A percentile compares a stretch with the other conserved stretches of the same genome.
phyloP scores from a whole-genome alignment of 2,888 invertebrate species.

The Phania funesta region DNA sequence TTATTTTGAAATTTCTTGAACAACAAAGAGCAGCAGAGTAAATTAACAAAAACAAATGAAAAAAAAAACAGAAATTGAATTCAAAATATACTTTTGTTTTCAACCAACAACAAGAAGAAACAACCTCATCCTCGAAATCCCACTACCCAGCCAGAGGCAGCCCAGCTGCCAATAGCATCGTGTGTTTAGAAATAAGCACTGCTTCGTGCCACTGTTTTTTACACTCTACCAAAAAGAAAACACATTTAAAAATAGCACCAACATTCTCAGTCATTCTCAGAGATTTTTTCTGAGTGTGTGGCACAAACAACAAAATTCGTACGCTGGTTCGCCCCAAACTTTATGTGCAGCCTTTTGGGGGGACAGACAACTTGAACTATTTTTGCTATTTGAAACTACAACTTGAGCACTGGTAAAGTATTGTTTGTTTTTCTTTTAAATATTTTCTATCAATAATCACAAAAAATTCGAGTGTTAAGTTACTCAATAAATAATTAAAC shows the following conservation, averaged over 20 bases:
- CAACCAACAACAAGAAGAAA: constrained; percentile 12
- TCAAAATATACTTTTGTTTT: constrained; percentile 56
- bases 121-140: constrained; percentile 22
- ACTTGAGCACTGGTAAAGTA: constrained; percentile 58
- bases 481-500: too few relatives aligned
- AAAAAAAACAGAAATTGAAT: constrained; percentile 38
- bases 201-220: constrained; percentile 55
- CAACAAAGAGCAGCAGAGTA: constrained; percentile 20
- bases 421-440: constrained; percentile 8
- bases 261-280: constrained; percentile 40
- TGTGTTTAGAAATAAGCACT: constrained; percentile 60
- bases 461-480: not conserved
- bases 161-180: constrained; percentile 35
- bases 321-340: not conserved
- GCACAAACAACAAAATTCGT: constrained; percentile 9
- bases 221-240: constrained; percentile 1
- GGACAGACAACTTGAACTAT: constrained; percentile 9
- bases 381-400: constrained; percentile 43
- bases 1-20: constrained; percentile 50
- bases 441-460: not conserved
- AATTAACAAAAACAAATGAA: constrained; percentile 1
- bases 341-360: constrained; percentile 37
- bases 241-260: constrained; percentile 54
- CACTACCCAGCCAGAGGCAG: constrained; percentile 15
- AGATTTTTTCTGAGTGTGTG: constrained; percentile 44